A percentile compares a stretch with the other conserved stretches of the same genome.
Evolutionary conservation across 2,888 invertebrate species (phyloP).

Genomic region (Hedychridium roseum): DNA sequence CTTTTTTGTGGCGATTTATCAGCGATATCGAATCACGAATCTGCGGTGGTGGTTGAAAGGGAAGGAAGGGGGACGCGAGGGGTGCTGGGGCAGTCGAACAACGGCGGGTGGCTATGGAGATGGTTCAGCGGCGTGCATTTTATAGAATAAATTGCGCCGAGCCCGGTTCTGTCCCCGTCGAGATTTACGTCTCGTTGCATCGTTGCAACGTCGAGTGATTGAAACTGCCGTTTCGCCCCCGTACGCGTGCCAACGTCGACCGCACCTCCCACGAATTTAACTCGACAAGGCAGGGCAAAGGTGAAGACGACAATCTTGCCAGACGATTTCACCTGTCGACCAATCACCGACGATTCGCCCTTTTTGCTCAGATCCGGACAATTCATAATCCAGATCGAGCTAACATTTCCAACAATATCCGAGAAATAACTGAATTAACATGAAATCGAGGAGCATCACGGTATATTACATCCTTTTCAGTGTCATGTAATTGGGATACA

Average conservation of each 20-base stretch:
- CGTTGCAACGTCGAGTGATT: constrained; percentile 5
- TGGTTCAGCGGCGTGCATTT: constrained; percentile 1
- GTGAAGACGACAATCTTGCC: neutral
- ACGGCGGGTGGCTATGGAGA: neutral
- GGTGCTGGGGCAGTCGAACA: neutral
- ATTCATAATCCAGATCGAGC: too few species aligned
- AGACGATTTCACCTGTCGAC: neutral
- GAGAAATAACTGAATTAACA: too few species aligned
- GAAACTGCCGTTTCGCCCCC: constrained; percentile 7
- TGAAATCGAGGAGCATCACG: too few species aligned
- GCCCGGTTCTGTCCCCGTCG: constrained; percentile 7
- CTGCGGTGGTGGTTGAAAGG: neutral
- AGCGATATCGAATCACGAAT: constrained; percentile 16
- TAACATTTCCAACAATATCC: too few species aligned
- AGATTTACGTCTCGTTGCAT: constrained; percentile 19
- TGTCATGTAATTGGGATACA: too few species aligned
- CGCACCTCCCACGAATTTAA: too few species aligned
- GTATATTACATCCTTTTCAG: too few species aligned
- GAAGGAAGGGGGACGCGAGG: neutral
- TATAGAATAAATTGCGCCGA: constrained; percentile 15
- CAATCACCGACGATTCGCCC: neutral
- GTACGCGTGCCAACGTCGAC: too few species aligned
- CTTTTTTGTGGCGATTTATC: constrained; percentile 22
- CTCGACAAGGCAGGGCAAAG: too few species aligned
- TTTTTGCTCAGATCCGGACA: too few species aligned